phyloP scores from a whole-genome alignment of 30 jellyfish, hydroid and myxozoan species.

The Turritopsis dohrnii region DNA sequence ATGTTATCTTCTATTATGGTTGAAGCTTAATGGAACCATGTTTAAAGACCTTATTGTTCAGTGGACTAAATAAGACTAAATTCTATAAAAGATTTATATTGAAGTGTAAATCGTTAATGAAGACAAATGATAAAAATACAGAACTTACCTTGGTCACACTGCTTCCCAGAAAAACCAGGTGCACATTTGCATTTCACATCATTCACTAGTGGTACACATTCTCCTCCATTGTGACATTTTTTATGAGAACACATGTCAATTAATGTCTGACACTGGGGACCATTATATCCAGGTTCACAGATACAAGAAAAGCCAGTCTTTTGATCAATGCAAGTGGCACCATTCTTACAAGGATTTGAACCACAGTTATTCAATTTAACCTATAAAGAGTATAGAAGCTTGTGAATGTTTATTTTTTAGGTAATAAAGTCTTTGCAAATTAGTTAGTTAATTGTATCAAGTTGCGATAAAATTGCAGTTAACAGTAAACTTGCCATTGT shows the following conservation, averaged over 20 bases:
- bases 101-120: no score
- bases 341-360: slow-evolving; percentile 68
- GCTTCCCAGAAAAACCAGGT: slow-evolving; percentile 87
- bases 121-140: background rate
- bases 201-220: slow-evolving; percentile 57
- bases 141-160: slow-evolving; percentile 74
- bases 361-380: slow-evolving; percentile 61
- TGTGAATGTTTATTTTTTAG: no score
- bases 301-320: slow-evolving; percentile 57
- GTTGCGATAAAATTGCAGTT: no score
- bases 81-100: no score
- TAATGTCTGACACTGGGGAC: slow-evolving; percentile 51
- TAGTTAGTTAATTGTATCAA: no score
- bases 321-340: slow-evolving; percentile 67
- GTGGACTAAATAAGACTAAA: no score
- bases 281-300: slow-evolving; percentile 63
- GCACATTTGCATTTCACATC: slow-evolving; percentile 74
- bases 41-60: no score
- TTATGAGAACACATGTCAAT: slow-evolving; percentile 84
- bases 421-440: no score
- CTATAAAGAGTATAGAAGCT: background rate
- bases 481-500: no score
- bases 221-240: slow-evolving; percentile 76
- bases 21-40: no score
- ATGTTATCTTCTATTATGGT: no score